Conservation (phyloP, 1,140 invertebrate genomes). For the Drosophila nikananu region DNA sequence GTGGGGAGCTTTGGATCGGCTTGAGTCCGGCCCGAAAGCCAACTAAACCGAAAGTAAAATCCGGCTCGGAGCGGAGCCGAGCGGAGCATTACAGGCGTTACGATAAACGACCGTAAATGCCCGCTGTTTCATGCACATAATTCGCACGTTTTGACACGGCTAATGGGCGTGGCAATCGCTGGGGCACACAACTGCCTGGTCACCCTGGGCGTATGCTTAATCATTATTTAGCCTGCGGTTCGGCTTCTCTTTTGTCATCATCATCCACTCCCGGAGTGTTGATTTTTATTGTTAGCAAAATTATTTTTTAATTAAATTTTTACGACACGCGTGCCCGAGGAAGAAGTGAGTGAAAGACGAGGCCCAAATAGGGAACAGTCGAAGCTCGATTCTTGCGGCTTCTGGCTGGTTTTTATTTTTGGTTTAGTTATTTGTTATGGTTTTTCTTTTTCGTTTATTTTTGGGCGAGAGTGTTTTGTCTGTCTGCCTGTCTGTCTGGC, state of each 20-base stretch:
- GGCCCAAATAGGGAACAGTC: constrained; percentile 31
- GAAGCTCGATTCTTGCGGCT: constrained; percentile 45
- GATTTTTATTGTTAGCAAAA: constrained; percentile 78
- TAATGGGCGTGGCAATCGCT: constrained; percentile 67
- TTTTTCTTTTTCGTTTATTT: constrained; percentile 12
- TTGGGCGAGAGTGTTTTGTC: constrained; percentile 21
- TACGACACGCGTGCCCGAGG: constrained; percentile 63
- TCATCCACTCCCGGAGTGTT: constrained; percentile 55
- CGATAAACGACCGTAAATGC: constrained; percentile 69
- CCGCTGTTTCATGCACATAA: constrained; percentile 71
- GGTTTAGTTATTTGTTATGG: constrained; percentile 11
- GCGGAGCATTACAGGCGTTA: constrained; percentile 25
- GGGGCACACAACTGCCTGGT: constrained; percentile 14
- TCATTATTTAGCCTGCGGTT: constrained; percentile 68
- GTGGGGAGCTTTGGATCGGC: constrained; percentile 13
- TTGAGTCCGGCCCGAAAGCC: constrained; percentile 14
- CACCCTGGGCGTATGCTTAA: constrained; percentile 68
- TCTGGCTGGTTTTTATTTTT: constrained; percentile 14
- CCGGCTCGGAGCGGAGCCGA: constrained; percentile 6
- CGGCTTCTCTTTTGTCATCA: constrained; percentile 26
- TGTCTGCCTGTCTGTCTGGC: constrained; percentile 45
- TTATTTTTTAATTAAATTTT: constrained; percentile 84
- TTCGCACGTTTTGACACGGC: constrained; percentile 74
- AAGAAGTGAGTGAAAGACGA: constrained; percentile 16
- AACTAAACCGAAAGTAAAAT: constrained; percentile 44